These are phyloP conservation scores for Chironomus striatipennis DNA, from an alignment of 1,140 invertebrate genomes.

Conservation along the genomic window DNA sequence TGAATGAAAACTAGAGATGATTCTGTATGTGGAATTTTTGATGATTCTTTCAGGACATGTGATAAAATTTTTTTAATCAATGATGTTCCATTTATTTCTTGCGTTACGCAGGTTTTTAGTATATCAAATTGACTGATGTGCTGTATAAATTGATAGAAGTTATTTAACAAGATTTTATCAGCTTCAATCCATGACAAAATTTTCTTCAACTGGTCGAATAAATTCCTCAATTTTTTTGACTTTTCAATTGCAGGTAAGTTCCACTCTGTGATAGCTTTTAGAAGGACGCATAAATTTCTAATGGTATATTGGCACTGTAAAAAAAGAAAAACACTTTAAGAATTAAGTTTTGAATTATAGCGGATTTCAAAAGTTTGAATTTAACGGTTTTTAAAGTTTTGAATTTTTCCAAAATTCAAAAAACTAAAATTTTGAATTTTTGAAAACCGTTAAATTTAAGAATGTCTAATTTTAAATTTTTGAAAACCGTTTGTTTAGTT, in stretches of 20 bases:
- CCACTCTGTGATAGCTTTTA: not conserved
- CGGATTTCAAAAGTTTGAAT: not conserved
- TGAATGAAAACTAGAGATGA: not conserved
- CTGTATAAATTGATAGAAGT: not conserved
- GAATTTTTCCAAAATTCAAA: not conserved
- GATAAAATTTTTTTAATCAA: not conserved
- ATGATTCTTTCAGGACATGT: not conserved
- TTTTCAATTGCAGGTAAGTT: not conserved
- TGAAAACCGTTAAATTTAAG: not conserved
- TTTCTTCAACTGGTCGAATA: not conserved
- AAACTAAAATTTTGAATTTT: not conserved
- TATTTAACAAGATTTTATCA: not conserved
- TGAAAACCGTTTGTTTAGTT: not conserved
- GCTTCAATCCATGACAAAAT: not conserved
- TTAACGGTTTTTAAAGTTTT: too few species aligned
- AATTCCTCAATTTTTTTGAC: not conserved
- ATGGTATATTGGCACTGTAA: not conserved
- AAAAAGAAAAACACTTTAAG: not conserved
- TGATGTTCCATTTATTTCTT: not conserved
- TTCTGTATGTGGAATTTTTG: not conserved
- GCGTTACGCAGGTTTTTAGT: not conserved
- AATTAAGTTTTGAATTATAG: not conserved
- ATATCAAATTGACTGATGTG: not conserved
- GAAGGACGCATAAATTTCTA: not conserved
- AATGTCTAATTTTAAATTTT: not conserved